phyloP scores from a whole-genome alignment of 2,888 invertebrate genomes.

The Lissonota sp. region DNA sequence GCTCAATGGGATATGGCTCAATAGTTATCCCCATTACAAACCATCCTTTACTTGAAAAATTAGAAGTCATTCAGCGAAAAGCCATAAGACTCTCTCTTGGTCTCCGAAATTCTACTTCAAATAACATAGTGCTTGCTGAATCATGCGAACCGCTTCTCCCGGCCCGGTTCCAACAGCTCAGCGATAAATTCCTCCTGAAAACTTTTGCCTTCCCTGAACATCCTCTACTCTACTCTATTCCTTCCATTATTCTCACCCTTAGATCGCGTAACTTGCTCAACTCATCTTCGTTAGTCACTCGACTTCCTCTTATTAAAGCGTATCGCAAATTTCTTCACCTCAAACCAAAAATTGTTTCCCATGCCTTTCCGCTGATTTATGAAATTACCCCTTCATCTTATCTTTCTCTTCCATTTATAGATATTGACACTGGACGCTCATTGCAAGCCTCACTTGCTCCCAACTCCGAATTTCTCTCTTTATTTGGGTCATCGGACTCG shows the following conservation, averaged over 20 bases:
- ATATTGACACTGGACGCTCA: neutral
- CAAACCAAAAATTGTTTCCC: neutral
- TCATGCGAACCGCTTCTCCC: slow-evolving; percentile 10
- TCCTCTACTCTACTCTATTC: neutral
- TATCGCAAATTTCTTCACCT: neutral
- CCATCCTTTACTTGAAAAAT: neutral
- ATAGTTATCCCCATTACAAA: neutral
- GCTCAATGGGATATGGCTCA: slow-evolving; percentile 43
- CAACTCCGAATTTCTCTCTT: neutral
- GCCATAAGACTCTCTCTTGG: slow-evolving; percentile 3
- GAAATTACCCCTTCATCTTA: neutral
- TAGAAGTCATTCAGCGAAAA: slow-evolving; percentile 8
- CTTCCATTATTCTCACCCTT: neutral
- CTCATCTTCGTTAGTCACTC: neutral
- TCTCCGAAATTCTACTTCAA: slow-evolving; percentile 37
- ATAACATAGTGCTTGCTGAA: slow-evolving; percentile 50
- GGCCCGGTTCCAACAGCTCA: neutral
- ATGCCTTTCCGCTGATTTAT: slow-evolving; percentile 18
- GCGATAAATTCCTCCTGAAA: slow-evolving; percentile 20
- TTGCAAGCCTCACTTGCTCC: neutral
- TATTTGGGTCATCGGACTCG: neutral
- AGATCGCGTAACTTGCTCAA: neutral
- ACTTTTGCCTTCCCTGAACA: neutral
- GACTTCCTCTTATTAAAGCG: neutral
- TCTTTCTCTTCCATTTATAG: neutral